These are phyloP conservation scores for Galleria mellonella DNA, from an alignment of 1,140 invertebrate genomes.

Conservation along the genomic window DNA sequence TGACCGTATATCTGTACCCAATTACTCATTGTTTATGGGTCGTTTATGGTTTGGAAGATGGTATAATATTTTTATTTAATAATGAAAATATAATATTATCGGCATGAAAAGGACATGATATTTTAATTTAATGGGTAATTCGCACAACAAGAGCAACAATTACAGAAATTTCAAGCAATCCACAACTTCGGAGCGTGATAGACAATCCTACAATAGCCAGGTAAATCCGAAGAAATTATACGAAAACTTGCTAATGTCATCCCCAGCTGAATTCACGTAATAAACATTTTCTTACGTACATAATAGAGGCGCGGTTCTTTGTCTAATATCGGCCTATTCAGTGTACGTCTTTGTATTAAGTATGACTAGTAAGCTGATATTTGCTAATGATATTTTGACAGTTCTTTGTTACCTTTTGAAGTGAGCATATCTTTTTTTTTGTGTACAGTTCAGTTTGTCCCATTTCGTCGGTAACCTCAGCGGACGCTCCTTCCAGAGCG, in stretches of 20 bases:
- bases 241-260: constrained; percentile 72
- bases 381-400: constrained; percentile 37
- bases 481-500: constrained; percentile 66
- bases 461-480: constrained; percentile 72
- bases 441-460: constrained; percentile 68
- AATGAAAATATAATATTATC: constrained; percentile 15
- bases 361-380: not conserved
- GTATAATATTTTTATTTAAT: constrained; percentile 9
- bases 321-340: constrained; percentile 10
- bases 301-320: constrained; percentile 9
- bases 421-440: constrained; percentile 37
- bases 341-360: not conserved
- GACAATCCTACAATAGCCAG: constrained; percentile 59
- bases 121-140: constrained; percentile 65
- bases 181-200: constrained; percentile 40
- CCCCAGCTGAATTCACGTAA: constrained; percentile 70
- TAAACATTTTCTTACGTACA: constrained; percentile 26
- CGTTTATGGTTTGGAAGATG: constrained; percentile 34
- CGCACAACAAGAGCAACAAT: constrained; percentile 47
- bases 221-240: constrained; percentile 45
- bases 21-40: too few species aligned
- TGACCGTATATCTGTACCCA: too few species aligned
- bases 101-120: constrained; percentile 11
- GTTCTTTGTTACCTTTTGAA: constrained; percentile 39
- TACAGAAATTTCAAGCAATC: constrained; percentile 39